phyloP scores from a whole-genome alignment of 2,113 vertebrate species.

The Oryzias woworae region DNA sequence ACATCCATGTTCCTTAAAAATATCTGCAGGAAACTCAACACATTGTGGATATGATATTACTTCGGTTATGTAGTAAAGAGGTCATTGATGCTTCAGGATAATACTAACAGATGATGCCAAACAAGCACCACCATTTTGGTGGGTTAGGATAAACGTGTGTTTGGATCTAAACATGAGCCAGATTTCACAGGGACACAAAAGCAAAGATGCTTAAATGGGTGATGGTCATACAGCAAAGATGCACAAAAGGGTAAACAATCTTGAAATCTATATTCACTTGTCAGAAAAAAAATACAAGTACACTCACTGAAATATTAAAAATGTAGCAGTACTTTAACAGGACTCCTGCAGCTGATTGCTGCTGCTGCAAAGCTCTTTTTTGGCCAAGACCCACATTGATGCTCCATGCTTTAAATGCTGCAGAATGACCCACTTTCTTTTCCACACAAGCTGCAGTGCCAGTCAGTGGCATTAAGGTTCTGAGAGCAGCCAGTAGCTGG shows the following conservation, averaged over 20 bases:
- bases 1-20: no score
- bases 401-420: constrained; percentile 65
- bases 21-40: no score
- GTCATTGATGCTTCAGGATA: neutral
- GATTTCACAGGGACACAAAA: neutral
- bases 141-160: constrained; percentile 1
- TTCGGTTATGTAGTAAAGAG: neutral
- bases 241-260: neutral
- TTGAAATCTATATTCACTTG: neutral
- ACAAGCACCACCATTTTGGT: constrained; percentile 1
- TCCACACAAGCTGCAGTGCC: constrained; percentile 42
- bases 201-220: neutral
- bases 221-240: neutral
- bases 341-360: constrained; percentile 46
- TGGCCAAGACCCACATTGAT: constrained; percentile 61
- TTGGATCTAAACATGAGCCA: constrained; percentile 9
- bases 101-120: neutral
- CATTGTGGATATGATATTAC: no score
- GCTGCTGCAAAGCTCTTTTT: constrained; percentile 58
- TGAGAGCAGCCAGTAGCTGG: constrained; percentile 30
- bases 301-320: no score
- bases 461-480: constrained; percentile 39
- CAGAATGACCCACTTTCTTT: constrained; percentile 76
- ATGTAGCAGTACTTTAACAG: constrained; percentile 3
- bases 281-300: no score